Percentiles rank a stretch among this genome's conserved stretches.
phyloP scores from a whole-genome alignment of 1,140 invertebrate genomes.

The Hylyphantes graminicola region DNA sequence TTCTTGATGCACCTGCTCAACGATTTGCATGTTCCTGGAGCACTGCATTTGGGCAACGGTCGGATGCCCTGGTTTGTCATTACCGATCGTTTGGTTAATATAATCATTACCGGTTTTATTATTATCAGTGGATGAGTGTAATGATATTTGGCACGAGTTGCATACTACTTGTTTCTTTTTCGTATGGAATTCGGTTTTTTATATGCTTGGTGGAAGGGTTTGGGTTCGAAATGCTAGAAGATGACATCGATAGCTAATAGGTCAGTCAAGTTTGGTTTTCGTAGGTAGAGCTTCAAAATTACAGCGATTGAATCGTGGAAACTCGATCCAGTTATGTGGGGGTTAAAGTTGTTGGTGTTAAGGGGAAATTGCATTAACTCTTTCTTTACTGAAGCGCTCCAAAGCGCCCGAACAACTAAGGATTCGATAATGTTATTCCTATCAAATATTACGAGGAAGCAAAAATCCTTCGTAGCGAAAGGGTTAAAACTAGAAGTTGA shows the following conservation, averaged over 20 bases:
- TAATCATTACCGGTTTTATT: not conserved
- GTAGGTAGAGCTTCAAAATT: too few species aligned
- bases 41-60: not conserved
- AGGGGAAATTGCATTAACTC: too few species aligned
- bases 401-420: too few species aligned
- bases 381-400: too few species aligned
- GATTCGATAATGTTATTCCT: too few species aligned
- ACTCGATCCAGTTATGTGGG: too few species aligned
- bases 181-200: not conserved
- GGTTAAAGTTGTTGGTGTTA: too few species aligned
- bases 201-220: not conserved
- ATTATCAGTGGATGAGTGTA: not conserved
- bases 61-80: conserved; percentile 11
- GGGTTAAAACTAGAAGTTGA: too few species aligned
- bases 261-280: not conserved
- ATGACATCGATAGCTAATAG: conserved; percentile 1
- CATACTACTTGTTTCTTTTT: not conserved
- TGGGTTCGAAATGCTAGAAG: not conserved
- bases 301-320: too few species aligned
- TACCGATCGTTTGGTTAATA: not conserved
- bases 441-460: too few species aligned
- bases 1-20: conserved; percentile 1
- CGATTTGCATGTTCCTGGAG: conserved; percentile 30
- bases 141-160: not conserved
- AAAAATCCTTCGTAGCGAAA: too few species aligned